Base-by-base conservation (phyloP, 2,888 invertebrate species). In the Drosophila anceps region DNA sequence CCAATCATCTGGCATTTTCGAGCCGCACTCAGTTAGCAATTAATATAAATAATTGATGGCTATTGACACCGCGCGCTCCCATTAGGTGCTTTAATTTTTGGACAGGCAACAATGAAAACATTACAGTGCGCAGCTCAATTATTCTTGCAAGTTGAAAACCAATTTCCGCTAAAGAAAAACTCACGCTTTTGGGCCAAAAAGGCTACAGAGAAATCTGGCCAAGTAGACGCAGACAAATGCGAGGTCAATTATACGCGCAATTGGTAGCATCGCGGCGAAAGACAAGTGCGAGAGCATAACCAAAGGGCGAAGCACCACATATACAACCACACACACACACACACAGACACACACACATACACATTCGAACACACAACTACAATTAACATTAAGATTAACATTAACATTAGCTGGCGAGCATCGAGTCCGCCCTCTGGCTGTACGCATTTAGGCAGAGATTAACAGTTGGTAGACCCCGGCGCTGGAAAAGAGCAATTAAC, bases 401-500 rank as follows among this genome's bases (percentile, higher is more conserved):
- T 72, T 59, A 66, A 43, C 53, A 64, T 71, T 65, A 65, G 57
- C 27, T 18, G 46, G 24, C 27, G 12, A 29, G 58, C 69, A n/a
- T 13, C 20, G 53, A 43, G 54, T 35, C 37, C 73, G 43, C 57
- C 69, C 79, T 20, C 58, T 51, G 66, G 79, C 65, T 59, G 67
- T 60, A 67, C 82, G 81, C 81, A 81, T 69, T 81, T 80, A 69
- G 74, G 60, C 76, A 65, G 55, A 76, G 79, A 79, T 79, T 81
- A 84, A 82, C 73, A 76, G 81, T 72, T 78, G 70, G 57, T 48
- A 46, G 24, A 63, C 27, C 54, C 59, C 66, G 69, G 44, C 29
- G 46, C 43, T 67, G 78, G 70, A 66, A 78, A 81, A 78, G 57
- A 84, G 79, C 84, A 84, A 82, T 82, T 82, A 84, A 79, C 82